These are phyloP conservation scores for Metacarcinus magister DNA, from an alignment of 2,888 invertebrate species.

Conservation along the genomic window DNA sequence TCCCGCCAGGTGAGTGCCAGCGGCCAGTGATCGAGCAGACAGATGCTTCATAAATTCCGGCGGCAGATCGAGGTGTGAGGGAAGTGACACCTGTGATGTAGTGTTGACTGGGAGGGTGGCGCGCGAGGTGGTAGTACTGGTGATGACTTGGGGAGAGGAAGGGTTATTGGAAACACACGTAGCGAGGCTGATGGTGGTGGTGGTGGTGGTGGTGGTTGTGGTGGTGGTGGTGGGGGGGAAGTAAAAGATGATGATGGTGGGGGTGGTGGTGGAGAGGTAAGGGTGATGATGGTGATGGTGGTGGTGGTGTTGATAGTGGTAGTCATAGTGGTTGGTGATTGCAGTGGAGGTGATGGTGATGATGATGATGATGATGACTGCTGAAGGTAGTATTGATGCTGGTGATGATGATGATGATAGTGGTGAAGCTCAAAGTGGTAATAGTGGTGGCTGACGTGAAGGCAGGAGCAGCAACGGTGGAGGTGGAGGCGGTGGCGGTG, in stretches of 20 bases:
- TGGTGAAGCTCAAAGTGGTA: neutral
- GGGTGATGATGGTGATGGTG: neutral
- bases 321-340: neutral
- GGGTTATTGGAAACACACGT: neutral
- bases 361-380: neutral
- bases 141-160: neutral
- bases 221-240: neutral
- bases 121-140: neutral
- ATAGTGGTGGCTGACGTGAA: neutral
- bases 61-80: neutral
- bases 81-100: neutral
- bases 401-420: neutral
- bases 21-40: neutral
- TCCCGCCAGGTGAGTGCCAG: neutral
- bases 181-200: neutral
- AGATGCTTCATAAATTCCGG: neutral
- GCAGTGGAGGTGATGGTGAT: neutral
- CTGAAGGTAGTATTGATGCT: neutral
- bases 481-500: neutral
- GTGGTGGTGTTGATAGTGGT: neutral
- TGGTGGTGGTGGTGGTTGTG: neutral
- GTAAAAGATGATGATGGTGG: neutral
- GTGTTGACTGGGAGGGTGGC: neutral
- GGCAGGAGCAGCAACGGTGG: neutral
- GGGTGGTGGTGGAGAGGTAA: neutral